Evolutionary conservation across 2,797 vertebrate species (phyloP), one percentile per base, ranked within the genome.

Genomic region (Neostethus bicornis): DNA sequence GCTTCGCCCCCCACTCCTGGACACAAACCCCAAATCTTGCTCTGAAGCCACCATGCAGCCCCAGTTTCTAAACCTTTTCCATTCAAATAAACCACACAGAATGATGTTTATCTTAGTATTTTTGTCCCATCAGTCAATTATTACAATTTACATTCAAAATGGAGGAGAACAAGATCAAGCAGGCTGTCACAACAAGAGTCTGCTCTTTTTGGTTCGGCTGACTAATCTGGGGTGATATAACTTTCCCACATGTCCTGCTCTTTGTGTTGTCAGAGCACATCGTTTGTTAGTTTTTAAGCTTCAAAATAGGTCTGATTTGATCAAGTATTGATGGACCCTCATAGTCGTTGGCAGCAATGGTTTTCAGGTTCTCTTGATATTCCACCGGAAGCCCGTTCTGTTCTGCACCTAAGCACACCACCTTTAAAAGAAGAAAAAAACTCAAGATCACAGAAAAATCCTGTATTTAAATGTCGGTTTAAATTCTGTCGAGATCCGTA

Each of bases 321-420:
- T 90, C 87, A 0, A 89, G 75, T 9, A 84, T 0, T 0, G 86
- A 80, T 4, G 88, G 75, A 0, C 87, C 87, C 1, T 41, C 83
- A 78, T 90, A 90, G 77, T 78, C 66, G 62, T 89, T 90, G 38
- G 86, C 85, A 12, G 77, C n/a, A 31, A 89, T 23, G 8, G 69
- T 72, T 24, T 79, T 25, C 62, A 90, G 80, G 19, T 17, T 69
- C 67, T 63, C 75, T 51, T 77, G n/a, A 52, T 90, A 91, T 4
- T 83, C 77, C 2, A 2, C 8, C 0, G 89, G 88, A 24, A 90
- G 85, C 62, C 78, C 53, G 1, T 86, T 87, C 77, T 88, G 82
- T 55, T 83, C 51, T 1, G 87, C 89, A 1, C 89, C 89, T 46
- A 77, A 25, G 66, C 84, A 88, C 56, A 91, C 61, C 50, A 90